Conservation (phyloP, 2,797 vertebrate species). For the Neomorphus geoffroyi region DNA sequence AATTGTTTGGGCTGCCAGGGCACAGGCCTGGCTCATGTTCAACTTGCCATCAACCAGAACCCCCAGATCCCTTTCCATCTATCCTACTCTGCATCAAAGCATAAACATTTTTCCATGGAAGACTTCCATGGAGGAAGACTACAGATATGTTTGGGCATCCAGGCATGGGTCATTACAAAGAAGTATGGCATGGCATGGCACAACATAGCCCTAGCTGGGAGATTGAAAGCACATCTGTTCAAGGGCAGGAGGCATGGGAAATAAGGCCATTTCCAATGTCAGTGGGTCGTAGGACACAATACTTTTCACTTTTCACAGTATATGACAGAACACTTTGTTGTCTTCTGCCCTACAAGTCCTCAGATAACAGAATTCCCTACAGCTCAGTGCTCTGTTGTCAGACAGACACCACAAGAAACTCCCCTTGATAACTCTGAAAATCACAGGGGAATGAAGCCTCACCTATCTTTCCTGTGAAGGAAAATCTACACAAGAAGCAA, state of each 20-base stretch:
- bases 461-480: not conserved
- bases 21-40: no score
- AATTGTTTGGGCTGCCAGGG: not conserved
- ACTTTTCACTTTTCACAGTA: not conserved
- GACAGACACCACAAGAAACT: not conserved
- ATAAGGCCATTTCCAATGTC: not conserved
- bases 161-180: not conserved
- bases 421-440: not conserved
- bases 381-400: not conserved
- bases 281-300: not conserved
- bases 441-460: not conserved
- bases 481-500: not conserved
- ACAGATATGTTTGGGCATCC: not conserved
- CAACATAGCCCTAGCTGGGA: not conserved
- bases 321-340: not conserved
- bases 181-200: not conserved
- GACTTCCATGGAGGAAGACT: not conserved
- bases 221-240: not conserved
- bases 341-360: not conserved
- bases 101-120: not conserved
- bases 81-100: not conserved
- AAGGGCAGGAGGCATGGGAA: not conserved
- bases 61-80: no score
- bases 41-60: no score
- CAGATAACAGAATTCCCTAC: not conserved